Conservation (phyloP, 2,113 vertebrate genomes). For the Archilochus colubris region DNA sequence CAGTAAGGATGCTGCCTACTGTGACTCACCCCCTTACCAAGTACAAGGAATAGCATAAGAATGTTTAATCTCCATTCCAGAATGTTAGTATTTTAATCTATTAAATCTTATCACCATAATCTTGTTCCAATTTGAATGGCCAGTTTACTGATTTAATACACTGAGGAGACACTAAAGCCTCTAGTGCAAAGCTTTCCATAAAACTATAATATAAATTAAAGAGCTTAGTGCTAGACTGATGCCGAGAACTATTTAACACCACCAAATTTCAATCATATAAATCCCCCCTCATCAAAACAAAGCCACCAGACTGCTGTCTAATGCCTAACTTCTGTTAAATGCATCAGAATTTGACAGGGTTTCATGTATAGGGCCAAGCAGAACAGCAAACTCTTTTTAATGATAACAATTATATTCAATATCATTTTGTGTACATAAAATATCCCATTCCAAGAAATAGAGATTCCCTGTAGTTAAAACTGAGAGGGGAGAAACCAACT, state of each 20-base stretch:
- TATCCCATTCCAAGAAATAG: not conserved
- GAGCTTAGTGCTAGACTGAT: not conserved
- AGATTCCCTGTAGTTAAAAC: not conserved
- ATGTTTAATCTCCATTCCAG: not conserved
- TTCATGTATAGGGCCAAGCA: accelerated
- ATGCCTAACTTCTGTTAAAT: not conserved
- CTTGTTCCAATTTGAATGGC: not conserved
- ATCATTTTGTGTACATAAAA: not conserved
- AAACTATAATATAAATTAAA: not conserved
- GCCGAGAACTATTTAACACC: not conserved
- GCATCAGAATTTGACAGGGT: not conserved
- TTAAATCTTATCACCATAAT: not conserved
- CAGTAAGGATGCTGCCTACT: not conserved
- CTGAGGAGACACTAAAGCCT: not conserved
- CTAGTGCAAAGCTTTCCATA: not conserved
- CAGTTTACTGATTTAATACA: not conserved
- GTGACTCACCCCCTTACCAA: accelerated
- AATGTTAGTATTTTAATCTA: not conserved
- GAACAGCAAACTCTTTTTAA: not conserved
- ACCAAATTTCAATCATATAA: not conserved
- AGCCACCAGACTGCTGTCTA: not conserved
- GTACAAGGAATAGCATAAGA: not conserved
- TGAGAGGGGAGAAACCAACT: not conserved
- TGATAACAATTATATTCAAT: not conserved
- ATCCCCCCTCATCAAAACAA: not conserved